phyloP scores from a whole-genome alignment of 2,797 vertebrate genomes.

The Odontamblyopus lacepedii region DNA sequence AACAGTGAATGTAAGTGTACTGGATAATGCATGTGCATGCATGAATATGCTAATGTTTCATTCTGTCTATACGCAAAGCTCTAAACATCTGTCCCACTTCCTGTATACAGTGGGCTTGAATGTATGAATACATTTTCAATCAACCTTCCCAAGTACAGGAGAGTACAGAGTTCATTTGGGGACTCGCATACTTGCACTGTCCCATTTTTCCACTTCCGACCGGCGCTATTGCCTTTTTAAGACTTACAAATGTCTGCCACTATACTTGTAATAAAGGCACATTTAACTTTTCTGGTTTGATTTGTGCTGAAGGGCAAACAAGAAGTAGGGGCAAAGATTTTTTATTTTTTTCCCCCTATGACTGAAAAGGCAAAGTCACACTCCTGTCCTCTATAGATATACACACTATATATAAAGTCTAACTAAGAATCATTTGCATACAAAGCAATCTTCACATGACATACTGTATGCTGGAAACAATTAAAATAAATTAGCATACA shows the following conservation, averaged over 20 bases:
- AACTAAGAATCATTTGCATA: conserved; percentile 6
- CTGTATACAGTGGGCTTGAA: conserved; percentile 1
- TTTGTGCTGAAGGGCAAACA: not conserved
- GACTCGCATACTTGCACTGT: not conserved
- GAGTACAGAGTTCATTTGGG: conserved; percentile 2
- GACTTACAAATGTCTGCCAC: conserved; percentile 5
- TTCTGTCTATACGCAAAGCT: not conserved
- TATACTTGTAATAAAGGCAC: not conserved
- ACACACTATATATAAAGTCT: not conserved
- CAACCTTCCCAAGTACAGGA: not conserved
- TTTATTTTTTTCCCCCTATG: not conserved
- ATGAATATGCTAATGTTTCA: not conserved
- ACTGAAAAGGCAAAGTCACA: conserved; percentile 12
- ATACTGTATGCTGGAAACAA: not conserved
- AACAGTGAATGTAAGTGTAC: not conserved
- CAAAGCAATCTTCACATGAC: not conserved
- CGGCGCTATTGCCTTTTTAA: conserved; percentile 1
- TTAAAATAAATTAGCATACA: conserved; percentile 2
- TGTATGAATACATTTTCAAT: conserved; percentile 9
- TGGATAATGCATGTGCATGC: not conserved
- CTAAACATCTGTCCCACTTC: conserved; percentile 4
- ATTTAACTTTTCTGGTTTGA: conserved; percentile 3
- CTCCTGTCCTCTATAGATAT: not conserved
- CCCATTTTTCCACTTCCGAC: not conserved
- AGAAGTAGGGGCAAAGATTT: not conserved